These are phyloP conservation scores for Thereuonema tuberculata DNA, from an alignment of 1,140 invertebrate species.

Conservation along the genomic window DNA sequence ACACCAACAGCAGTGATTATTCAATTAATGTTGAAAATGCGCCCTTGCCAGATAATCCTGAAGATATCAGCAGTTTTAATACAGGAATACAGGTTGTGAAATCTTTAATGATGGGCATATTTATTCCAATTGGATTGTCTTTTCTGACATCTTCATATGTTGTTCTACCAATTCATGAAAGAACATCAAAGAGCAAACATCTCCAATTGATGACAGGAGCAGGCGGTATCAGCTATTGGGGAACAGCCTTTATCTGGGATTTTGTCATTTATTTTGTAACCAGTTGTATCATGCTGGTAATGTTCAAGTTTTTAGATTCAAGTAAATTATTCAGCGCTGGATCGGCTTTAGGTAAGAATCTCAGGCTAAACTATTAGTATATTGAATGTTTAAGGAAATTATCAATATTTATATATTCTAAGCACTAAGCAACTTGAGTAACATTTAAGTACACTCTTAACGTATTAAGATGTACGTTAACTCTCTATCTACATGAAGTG, in stretches of 20 bases:
- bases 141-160: not conserved
- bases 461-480: no score
- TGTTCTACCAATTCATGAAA: no score
- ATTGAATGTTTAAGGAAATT: no score
- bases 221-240: not conserved
- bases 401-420: no score
- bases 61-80: not conserved
- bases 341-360: no score
- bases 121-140: not conserved
- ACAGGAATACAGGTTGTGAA: not conserved
- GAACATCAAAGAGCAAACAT: not conserved
- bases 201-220: not conserved
- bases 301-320: not conserved
- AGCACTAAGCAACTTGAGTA: no score
- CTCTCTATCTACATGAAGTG: no score
- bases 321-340: no score
- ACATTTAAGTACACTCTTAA: no score
- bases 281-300: not conserved
- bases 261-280: not conserved
- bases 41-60: slow-evolving; percentile 13
- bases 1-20: slow-evolving; percentile 11
- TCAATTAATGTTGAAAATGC: slow-evolving; percentile 15
- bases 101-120: not conserved
- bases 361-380: no score
- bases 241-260: not conserved